A percentile compares a stretch with the other conserved stretches of the same genome.
These are phyloP conservation scores for Atrichornis clamosus DNA, from an alignment of 2,113 vertebrate genomes.

Conservation along the genomic window DNA sequence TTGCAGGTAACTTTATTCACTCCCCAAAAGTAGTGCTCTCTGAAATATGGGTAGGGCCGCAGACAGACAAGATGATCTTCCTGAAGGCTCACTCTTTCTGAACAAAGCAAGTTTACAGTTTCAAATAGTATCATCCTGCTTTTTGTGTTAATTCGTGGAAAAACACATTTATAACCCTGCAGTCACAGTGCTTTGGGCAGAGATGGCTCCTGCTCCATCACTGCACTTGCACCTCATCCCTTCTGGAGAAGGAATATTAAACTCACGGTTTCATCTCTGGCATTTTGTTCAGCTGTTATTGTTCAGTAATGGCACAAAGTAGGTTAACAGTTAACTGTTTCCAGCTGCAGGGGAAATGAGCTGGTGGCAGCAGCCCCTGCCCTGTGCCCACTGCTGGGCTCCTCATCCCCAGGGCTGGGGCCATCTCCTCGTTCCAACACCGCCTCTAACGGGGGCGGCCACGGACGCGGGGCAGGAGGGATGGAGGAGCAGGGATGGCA, in stretches of 20 bases:
- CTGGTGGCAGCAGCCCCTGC: neutral
- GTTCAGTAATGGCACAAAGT: slow-evolving; percentile 41
- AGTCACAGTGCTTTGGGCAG: neutral
- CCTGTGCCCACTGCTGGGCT: neutral
- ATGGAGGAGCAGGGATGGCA: neutral
- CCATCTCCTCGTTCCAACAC: neutral
- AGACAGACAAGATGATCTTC: slow-evolving; percentile 68
- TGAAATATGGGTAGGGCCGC: slow-evolving; percentile 79
- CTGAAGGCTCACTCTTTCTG: slow-evolving; percentile 61
- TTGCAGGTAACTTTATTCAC: slow-evolving; percentile 76
- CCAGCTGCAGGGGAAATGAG: neutral
- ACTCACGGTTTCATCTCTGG: neutral
- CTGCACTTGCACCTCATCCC: neutral
- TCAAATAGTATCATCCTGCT: neutral
- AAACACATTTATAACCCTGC: neutral
- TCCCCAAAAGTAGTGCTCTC: slow-evolving; percentile 75
- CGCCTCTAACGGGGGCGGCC: neutral
- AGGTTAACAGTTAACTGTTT: slow-evolving; percentile 37
- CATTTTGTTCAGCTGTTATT: slow-evolving; percentile 37
- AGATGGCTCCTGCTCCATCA: slow-evolving; percentile 17
- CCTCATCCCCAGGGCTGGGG: neutral
- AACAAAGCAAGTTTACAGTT: slow-evolving; percentile 64
- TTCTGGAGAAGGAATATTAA: neutral
- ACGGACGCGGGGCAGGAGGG: neutral
- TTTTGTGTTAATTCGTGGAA: neutral